Conservation (phyloP, 2,888 invertebrate species). For the Cataglyphis livida region DNA sequence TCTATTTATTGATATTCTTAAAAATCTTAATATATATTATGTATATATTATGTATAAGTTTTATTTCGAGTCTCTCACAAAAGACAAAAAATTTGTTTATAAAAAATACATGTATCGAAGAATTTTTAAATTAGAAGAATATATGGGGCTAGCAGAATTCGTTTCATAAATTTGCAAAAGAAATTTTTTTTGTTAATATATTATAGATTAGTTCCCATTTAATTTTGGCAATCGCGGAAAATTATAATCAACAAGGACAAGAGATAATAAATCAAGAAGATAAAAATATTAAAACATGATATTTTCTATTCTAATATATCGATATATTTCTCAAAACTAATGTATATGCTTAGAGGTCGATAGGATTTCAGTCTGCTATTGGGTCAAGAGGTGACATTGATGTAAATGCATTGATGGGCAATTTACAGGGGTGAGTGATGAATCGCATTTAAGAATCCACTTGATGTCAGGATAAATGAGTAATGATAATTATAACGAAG, state of each 20-base stretch:
- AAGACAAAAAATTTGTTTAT: background rate
- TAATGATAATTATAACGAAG: background rate
- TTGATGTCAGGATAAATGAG: background rate
- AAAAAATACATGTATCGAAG: background rate
- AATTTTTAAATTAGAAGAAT: slow-evolving; percentile 8
- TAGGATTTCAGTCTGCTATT: background rate
- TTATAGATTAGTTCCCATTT: slow-evolving; percentile 10
- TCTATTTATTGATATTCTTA: background rate
- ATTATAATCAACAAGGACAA: background rate
- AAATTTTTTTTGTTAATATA: background rate
- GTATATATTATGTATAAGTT: background rate
- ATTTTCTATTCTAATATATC: background rate
- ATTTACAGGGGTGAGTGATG: slow-evolving; percentile 36
- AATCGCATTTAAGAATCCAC: slow-evolving; percentile 17
- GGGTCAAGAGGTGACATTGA: slow-evolving; percentile 17
- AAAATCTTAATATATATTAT: background rate
- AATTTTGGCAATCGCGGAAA: background rate
- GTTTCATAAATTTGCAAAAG: background rate
- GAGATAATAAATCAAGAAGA: background rate
- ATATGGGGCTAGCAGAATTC: background rate
- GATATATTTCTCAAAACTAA: slow-evolving; percentile 12
- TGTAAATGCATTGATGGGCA: slow-evolving; percentile 27
- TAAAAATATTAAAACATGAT: slow-evolving; percentile 4
- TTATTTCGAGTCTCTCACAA: background rate
- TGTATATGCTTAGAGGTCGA: slow-evolving; percentile 5